Conservation (phyloP, 2,113 vertebrate species). For the Sakesphorus luctuosus region DNA sequence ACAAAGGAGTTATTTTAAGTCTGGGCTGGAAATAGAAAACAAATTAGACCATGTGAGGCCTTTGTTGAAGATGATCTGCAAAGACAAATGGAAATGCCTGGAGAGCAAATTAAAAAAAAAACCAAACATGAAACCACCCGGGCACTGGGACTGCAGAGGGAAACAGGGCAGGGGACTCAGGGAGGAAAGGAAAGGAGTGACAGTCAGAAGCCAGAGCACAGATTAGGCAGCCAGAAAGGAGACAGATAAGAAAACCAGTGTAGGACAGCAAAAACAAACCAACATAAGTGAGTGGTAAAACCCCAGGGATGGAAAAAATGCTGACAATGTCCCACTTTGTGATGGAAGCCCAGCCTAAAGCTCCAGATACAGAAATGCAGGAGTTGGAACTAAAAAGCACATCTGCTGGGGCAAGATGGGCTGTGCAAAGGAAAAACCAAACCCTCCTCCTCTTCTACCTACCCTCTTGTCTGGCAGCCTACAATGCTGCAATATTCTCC, state of each 20-base stretch:
- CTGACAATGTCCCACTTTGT: not conserved
- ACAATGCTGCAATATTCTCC: not conserved
- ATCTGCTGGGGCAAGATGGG: not conserved
- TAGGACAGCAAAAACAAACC: not conserved
- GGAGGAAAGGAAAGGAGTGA: not conserved
- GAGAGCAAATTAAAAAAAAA: constrained; percentile 31
- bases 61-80: constrained; percentile 58
- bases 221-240: not conserved
- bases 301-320: not conserved
- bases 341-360: not conserved
- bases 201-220: not conserved
- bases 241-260: not conserved
- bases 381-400: not conserved
- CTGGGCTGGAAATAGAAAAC: constrained; percentile 59
- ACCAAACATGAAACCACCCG: not conserved
- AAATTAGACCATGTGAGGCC: constrained; percentile 26
- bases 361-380: not conserved
- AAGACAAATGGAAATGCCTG: constrained; percentile 51
- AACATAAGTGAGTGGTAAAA: not conserved
- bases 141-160: not conserved
- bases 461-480: not conserved
- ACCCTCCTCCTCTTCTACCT: not conserved
- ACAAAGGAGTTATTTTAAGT: constrained; percentile 64
- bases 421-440: not conserved
- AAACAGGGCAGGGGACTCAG: not conserved